Evolutionary conservation across 1,140 invertebrate genomes (phyloP).

Genomic region (Drosophila punjabiensis): DNA sequence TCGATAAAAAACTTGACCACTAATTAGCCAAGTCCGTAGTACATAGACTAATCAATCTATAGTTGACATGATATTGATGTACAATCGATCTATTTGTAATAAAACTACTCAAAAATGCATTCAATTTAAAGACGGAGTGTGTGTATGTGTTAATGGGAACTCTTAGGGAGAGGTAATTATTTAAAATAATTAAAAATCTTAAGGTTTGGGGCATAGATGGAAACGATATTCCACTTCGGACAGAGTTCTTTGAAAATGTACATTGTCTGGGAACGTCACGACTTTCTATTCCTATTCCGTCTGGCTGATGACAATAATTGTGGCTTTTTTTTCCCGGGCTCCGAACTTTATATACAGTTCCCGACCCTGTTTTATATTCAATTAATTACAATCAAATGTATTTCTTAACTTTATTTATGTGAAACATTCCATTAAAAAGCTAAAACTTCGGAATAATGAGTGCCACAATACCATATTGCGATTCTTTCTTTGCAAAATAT

Average conservation of each 20-base stretch:
- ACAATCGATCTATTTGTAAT: slow-evolving; percentile 50
- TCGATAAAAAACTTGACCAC: slow-evolving; percentile 6
- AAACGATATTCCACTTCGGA: too few relatives aligned
- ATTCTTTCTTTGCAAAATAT: slow-evolving; percentile 10
- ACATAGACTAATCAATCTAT: slow-evolving; percentile 52
- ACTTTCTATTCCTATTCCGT: too few relatives aligned
- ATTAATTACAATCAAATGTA: neutral
- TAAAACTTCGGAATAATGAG: slow-evolving; percentile 19
- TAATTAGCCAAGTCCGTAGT: slow-evolving; percentile 33
- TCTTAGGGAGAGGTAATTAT: neutral
- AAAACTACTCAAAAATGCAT: slow-evolving; percentile 35
- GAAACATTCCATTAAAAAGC: slow-evolving; percentile 35
- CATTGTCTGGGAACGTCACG: too few relatives aligned
- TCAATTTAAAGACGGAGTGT: slow-evolving; percentile 1
- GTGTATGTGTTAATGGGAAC: neutral
- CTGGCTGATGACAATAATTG: too few relatives aligned
- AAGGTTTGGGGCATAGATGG: too few relatives aligned
- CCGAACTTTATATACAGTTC: too few relatives aligned
- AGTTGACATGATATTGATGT: slow-evolving; percentile 61
- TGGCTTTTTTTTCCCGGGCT: too few relatives aligned
- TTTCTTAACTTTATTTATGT: slow-evolving; percentile 34
- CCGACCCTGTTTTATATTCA: too few relatives aligned
- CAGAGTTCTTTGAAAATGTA: too few relatives aligned
- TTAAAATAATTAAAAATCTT: too few relatives aligned
- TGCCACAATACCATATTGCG: slow-evolving; percentile 26